Evolutionary conservation across 2,113 vertebrate genomes (phyloP), one percentile per base, ranked within the genome.

Genomic region (Periophthalmus modestus): DNA sequence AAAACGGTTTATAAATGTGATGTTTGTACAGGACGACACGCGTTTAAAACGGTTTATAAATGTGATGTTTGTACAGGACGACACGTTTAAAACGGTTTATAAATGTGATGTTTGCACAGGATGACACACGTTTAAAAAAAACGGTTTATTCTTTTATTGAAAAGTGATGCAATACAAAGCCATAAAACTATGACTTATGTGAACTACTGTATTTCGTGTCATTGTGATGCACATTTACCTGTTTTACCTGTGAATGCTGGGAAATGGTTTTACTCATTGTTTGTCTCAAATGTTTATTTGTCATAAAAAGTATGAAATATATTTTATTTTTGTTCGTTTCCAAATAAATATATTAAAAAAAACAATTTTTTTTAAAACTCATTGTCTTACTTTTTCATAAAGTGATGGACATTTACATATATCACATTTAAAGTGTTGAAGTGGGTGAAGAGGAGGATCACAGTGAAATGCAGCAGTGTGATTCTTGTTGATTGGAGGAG

Each of bases 401-500:
- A 2, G 9, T 43, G 7, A 43, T 43, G 39, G 0, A 9, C 39
- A 10, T 9, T 43, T 43, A 43, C 39, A 43, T 43, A 11, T 43
- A 43, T 43, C 39, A 43, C 39, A 11, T 39, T 39, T 11, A 2
- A 9, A 43, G 10, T 43, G 2, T 7, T 43, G 10, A 43, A 43
- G 11, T 0, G 10, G 39, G 11, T 11, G 39, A 28, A 28, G 28
- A 28, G 28, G 28, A 43, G 39, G 6, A 10, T 43, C 11, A 10
- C 36, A 39, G 4, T 39, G 36, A 9, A 39, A n/a, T n/a, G n/a
- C n/a, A n/a, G n/a, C n/a, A n/a, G n/a, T n/a, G n/a, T n/a, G n/a
- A n/a, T n/a, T n/a, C n/a, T n/a, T n/a, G n/a, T 47, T 83, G 82
- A 88, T 85, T 88, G 81, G 50, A 66, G 74, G 50, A 34, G 47